phyloP scores from a whole-genome alignment of 2,888 invertebrate species.

The Parnassius orleans region DNA sequence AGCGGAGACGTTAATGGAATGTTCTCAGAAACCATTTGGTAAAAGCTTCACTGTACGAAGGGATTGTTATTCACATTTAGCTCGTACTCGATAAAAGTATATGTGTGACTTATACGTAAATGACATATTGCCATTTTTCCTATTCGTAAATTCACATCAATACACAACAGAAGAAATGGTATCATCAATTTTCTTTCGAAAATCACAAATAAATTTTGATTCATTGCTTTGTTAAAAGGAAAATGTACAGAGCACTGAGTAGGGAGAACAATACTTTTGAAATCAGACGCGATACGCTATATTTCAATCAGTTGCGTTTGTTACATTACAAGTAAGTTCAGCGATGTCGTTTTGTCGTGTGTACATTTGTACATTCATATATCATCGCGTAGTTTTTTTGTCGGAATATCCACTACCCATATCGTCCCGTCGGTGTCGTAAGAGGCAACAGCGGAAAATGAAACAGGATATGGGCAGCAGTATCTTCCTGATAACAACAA shows the following conservation, averaged over 20 bases:
- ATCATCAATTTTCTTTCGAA: neutral
- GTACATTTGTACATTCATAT: too few species aligned
- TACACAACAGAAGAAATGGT: neutral
- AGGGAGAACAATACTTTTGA: neutral
- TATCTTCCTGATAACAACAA: too few species aligned
- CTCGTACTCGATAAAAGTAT: neutral
- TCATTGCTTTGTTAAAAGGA: neutral
- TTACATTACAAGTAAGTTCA: neutral
- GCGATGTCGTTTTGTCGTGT: too few species aligned
- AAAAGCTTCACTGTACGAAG: conserved; percentile 10
- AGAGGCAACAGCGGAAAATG: too few species aligned
- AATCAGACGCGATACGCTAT: neutral
- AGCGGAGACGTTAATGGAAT: conserved; percentile 16
- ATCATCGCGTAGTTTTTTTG: too few species aligned
- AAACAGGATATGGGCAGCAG: too few species aligned
- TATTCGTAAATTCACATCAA: neutral
- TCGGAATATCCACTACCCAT: too few species aligned
- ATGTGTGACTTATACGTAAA: neutral
- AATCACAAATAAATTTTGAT: conserved; percentile 2
- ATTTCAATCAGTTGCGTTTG: neutral
- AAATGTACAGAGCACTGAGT: neutral
- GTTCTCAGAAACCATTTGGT: conserved; percentile 9
- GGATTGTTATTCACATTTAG: conserved; percentile 3
- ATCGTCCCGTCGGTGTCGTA: too few species aligned
- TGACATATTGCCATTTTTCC: neutral